Percentiles rank a stretch among this genome's conserved stretches.
phyloP scores from a whole-genome alignment of 2,797 vertebrate species.

The Glossophaga mutica region DNA sequence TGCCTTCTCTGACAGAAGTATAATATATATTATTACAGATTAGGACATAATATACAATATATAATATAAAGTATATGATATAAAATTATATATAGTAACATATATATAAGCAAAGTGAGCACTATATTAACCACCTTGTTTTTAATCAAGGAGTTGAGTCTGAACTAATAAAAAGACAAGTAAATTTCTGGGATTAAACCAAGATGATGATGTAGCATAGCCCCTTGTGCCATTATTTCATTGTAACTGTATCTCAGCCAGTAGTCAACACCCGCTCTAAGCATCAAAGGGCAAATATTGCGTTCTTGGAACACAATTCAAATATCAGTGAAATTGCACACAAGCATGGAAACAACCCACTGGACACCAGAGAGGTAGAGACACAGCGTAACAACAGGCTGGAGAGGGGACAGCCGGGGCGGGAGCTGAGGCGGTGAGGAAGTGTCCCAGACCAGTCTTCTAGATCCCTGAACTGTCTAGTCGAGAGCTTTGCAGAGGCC shows the following conservation, averaged over 20 bases:
- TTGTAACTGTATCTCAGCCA: background rate
- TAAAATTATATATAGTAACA: background rate
- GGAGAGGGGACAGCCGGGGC: too few relatives aligned
- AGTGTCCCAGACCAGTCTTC: background rate
- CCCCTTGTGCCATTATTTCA: background rate
- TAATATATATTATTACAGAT: background rate
- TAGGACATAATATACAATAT: background rate
- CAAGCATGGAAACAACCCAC: background rate
- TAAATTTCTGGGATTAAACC: background rate
- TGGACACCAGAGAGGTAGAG: background rate
- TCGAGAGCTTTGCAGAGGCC: background rate
- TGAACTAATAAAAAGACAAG: background rate
- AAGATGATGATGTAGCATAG: background rate
- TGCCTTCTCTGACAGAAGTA: background rate
- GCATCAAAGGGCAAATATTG: background rate
- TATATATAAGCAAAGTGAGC: background rate
- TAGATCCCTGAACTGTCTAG: background rate
- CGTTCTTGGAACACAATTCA: background rate
- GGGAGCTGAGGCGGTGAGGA: background rate
- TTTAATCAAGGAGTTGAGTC: background rate
- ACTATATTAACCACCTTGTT: background rate
- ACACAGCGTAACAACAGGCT: background rate
- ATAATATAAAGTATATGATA: background rate
- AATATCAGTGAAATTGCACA: background rate
- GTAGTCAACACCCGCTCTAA: background rate